Base-by-base conservation (phyloP, 2,888 invertebrate species). In the Rhingia campestris region DNA sequence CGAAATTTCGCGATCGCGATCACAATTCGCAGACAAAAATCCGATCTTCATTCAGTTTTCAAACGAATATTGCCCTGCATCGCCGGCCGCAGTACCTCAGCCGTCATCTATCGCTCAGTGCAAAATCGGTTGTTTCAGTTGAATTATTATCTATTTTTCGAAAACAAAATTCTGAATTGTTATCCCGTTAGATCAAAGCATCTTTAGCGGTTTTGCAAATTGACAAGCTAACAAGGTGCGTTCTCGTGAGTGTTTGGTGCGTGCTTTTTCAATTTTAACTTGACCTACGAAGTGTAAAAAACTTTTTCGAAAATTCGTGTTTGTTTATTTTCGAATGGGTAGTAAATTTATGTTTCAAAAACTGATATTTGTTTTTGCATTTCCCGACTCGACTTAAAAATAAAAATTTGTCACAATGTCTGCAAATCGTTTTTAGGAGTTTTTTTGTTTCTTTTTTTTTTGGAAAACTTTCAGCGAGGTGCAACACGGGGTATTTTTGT, bases 31-130 rank as follows among this genome's bases (percentile, higher is more conserved):
- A 69, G 75, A 45, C 59, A 70, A 22, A 22, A 22, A 61, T 64
- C 63, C 54, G 82, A 63, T 59, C 80, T 41, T 53, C 80, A 84
- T 74, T 84, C 74, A 84, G 84, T 84, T 80, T 84, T 80, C 69
- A 80, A 84, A 80, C 84, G 84, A 80, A 75, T 75, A 59, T 70
- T 59, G 80, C 69, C 58, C 73, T 69, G 79, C 67, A 79, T 69
- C 64, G 72, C 76, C 61, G 80, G 72, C 76, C 61, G 80, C 69
- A 70, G 41, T 54, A 37, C 35, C 49, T 2, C 47, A 43, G 30
- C 32, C 39, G 30, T 45, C 37, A 63, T 41, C 12, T 32, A 35
- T 63, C 22, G 22, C 10, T 41, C 58, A 47, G 43, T 22, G 12
- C 51, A 51, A 51, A 69, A 69, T 66, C 49, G 51, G 64, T 66